Evolutionary conservation across 2,888 invertebrate genomes (phyloP), one percentile per base, ranked within the genome.

Genomic region (Boloria selene): DNA sequence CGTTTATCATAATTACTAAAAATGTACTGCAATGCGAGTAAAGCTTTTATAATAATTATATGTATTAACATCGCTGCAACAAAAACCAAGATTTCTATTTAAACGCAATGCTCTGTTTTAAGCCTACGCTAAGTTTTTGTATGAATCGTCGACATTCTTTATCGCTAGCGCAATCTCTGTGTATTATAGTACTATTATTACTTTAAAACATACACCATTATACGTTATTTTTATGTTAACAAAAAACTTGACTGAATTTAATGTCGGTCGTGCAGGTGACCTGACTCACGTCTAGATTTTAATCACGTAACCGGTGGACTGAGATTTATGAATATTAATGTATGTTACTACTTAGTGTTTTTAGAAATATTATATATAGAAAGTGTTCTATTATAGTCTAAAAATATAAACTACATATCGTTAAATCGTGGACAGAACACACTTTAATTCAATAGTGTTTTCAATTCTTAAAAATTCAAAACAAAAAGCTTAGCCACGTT

Each of bases 211-310:
- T 53, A 31, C 61, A 54, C 54, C 13, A 60, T 62, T 55, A 60
- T 61, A 54, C 49, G 62, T 55, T 49, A 63, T 56, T 65, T 65
- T 64, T 63, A 64, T 69, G 63, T 62, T 31, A 45, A 31, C 47
- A 65, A 69, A 69, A 71, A 65, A 69, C 54, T 67, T 65, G 64
- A 62, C 59, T 67, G 64, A 16, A 49, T 69, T 65, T 67, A 69
- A 70, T 67, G 59, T 60, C 47, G 60, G 65, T 61, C 66, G 69
- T 67, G 67, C 67, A 61, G 65, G 65, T 67, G 65, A 69, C 64
- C 64, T 67, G 60, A 38, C 62, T 70, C 64, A 65, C 65, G 71
- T 69, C 69, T 67, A 65, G 71, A 69, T 69, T 52, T 17, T 67
- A 58, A 71, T 69, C 69, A 59, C 31, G 22, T 31, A 53, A 54